Percentiles rank a stretch among this genome's conserved stretches.
Conservation (phyloP, 2,113 vertebrate species). For the Coryphaenoides rupestris region DNA sequence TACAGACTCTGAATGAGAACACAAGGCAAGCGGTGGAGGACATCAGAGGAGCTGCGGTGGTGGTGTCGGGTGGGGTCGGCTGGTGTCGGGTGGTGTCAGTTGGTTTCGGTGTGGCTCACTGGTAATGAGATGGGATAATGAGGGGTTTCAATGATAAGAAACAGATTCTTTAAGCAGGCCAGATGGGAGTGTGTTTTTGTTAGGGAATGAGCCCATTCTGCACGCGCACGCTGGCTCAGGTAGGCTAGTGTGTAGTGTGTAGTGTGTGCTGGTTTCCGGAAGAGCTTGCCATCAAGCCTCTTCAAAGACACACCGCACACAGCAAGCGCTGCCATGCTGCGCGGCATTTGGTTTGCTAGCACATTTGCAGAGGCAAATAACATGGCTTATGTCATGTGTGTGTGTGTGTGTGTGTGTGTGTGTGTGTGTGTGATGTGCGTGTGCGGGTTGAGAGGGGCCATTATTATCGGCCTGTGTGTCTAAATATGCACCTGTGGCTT, state of each 20-base stretch:
- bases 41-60: no score
- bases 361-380: background rate
- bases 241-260: background rate
- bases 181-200: background rate
- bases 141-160: slow-evolving; percentile 16
- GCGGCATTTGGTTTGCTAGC: background rate
- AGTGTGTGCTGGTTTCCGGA: background rate
- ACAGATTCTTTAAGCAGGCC: background rate
- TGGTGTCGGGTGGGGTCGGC: no score
- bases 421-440: background rate
- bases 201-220: background rate
- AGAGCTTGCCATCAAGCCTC: background rate
- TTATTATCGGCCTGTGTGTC: background rate
- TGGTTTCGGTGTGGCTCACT: no score
- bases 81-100: no score
- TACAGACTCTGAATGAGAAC: no score
- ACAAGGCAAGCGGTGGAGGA: no score
- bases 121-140: no score
- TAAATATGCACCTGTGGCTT: no score
- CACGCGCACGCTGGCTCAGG: background rate
- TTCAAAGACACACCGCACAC: background rate
- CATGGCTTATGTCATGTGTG: no score
- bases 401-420: background rate
- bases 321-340: background rate
- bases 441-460: background rate